These are phyloP conservation scores for Tetrax tetrax DNA, from an alignment of 2,113 vertebrate genomes.

Conservation along the genomic window DNA sequence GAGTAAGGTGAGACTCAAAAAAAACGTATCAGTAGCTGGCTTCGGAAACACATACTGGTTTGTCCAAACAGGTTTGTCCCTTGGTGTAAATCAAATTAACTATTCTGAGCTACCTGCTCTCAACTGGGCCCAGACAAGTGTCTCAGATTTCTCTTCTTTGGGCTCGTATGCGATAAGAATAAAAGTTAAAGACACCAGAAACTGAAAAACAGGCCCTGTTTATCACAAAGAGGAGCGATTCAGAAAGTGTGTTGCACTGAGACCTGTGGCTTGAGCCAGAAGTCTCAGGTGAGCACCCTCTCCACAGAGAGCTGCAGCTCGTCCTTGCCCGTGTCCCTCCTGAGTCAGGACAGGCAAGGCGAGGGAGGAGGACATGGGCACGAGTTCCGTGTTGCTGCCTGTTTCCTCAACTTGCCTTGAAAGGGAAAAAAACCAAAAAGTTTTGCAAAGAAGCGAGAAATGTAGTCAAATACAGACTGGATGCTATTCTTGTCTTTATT, in stretches of 20 bases:
- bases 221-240: neutral
- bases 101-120: neutral
- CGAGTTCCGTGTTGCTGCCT: accelerated
- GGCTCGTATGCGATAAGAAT: neutral
- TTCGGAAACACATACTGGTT: neutral
- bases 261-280: accelerated
- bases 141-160: neutral
- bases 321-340: neutral
- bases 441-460: neutral
- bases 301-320: neutral
- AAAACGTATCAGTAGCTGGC: neutral
- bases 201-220: neutral
- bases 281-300: neutral
- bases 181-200: neutral
- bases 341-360: neutral
- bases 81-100: neutral
- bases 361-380: neutral
- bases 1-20: neutral
- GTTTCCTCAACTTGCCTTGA: neutral
- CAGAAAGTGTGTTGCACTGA: neutral
- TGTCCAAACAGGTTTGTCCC: neutral
- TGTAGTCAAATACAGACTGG: neutral
- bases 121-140: too few relatives aligned
- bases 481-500: neutral
- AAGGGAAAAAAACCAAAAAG: neutral